Evolutionary conservation across 2,888 invertebrate species (phyloP), one percentile per base, ranked within the genome.

Genomic region (Leptopilina drosophilae): DNA sequence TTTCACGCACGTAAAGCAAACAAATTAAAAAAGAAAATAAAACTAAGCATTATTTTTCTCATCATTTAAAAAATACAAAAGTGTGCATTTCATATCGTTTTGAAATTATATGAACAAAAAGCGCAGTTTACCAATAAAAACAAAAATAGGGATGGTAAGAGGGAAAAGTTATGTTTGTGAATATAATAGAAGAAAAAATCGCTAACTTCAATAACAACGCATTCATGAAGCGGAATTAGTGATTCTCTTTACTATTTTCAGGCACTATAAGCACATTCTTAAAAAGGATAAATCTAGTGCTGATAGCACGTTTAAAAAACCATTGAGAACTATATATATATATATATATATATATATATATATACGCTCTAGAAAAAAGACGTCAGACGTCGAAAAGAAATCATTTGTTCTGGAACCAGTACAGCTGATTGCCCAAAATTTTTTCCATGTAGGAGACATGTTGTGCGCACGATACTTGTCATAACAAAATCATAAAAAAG

Each of bases 191-290:
- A 20, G 4, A 69, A 49, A 26, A 49, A 49, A 49, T 69, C 49
- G 26, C 53, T 69, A 53, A 69, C 53, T 53, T 20, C 14, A 46
- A 26, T 69, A 26, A 14, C 53, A 69, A 53, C 6, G 14, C 26
- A 53, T 53, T 53, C 53, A 69, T 69, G 53, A 53, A 33, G 14
- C 26, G 26, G 15, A 69, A 69, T 69, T 53, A 69, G 53, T 69
- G 53, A 69, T 69, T 26, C 69, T 69, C 14, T 33, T 14, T 53
- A 49, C 69, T 69, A 53, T 20, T 26, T 69, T 69, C 8, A 53
- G 69, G 8, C 69, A 69, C 69, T 26, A 26, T 26, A 53, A 69
- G 49, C 69, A 53, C 49, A 69, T 49, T 53, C 69, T 53, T n/a
- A 53, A 69, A 53, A 69, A 69, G 15, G 26, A 69, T 69, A 69